A percentile compares a stretch with the other conserved stretches of the same genome.
Evolutionary conservation across 2,797 vertebrate species (phyloP).

Genomic region (Gymnocypris eckloni): DNA sequence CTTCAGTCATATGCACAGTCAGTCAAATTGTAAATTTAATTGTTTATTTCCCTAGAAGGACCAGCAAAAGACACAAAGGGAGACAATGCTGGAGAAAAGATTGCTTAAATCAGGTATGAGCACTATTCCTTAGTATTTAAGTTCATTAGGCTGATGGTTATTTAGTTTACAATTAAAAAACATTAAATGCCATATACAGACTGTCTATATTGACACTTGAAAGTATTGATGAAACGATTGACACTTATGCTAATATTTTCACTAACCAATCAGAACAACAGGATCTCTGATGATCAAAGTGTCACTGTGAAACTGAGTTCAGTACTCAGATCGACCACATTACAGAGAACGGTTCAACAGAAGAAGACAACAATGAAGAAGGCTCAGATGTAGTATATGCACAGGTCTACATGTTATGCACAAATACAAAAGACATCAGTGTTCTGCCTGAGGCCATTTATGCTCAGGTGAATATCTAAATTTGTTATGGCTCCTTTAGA

Average conservation of each 20-base stretch:
- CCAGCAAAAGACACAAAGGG: not conserved
- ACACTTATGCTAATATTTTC: no score
- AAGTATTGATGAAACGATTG: no score
- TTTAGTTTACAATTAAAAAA: no score
- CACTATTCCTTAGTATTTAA: no score
- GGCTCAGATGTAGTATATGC: conserved; percentile 2
- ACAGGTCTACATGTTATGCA: not conserved
- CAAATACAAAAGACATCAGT: not conserved
- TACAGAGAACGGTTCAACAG: not conserved
- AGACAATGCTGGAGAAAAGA: not conserved
- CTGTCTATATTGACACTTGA: no score
- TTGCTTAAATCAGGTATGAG: no score
- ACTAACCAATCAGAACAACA: no score
- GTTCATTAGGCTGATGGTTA: no score
- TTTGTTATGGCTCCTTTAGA: no score
- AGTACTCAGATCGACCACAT: not conserved
- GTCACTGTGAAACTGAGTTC: no score
- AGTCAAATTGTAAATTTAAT: not conserved
- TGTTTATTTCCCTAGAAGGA: not conserved
- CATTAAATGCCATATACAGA: no score
- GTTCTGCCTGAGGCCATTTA: not conserved
- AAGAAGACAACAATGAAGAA: not conserved
- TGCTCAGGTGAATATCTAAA: not conserved
- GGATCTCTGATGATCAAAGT: no score
- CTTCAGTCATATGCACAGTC: not conserved